Conservation (phyloP, 2,797 vertebrate species). For the Argya squamiceps region DNA sequence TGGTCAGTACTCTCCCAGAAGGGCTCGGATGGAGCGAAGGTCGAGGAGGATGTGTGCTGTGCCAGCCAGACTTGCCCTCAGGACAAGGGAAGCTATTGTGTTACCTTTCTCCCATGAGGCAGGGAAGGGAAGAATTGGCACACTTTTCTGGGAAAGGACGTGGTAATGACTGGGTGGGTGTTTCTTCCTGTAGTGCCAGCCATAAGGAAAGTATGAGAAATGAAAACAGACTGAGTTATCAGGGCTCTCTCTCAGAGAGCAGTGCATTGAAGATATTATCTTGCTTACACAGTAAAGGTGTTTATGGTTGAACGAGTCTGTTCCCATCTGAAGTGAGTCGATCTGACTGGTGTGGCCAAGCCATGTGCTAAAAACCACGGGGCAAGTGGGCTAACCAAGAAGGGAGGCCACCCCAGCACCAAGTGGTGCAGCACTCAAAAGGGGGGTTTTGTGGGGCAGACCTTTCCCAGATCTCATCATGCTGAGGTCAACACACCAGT, state of each 20-base stretch:
- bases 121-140: neutral
- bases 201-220: neutral
- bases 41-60: neutral
- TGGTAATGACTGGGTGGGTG: neutral
- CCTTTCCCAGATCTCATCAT: neutral
- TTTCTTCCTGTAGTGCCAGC: neutral
- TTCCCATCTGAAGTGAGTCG: neutral
- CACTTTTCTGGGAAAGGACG: neutral
- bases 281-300: slow-evolving; percentile 1
- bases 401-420: neutral
- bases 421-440: neutral
- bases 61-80: neutral
- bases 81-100: slow-evolving; percentile 4
- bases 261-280: neutral
- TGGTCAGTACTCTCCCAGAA: neutral
- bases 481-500: neutral
- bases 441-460: neutral
- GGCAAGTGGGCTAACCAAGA: neutral
- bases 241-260: neutral
- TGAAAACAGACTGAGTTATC: neutral
- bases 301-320: neutral
- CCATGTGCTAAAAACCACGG: neutral
- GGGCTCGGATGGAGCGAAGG: neutral
- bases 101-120: neutral
- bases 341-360: neutral